phyloP scores from a whole-genome alignment of 2,888 invertebrate species.

The Stenchaetothrips biformis region DNA sequence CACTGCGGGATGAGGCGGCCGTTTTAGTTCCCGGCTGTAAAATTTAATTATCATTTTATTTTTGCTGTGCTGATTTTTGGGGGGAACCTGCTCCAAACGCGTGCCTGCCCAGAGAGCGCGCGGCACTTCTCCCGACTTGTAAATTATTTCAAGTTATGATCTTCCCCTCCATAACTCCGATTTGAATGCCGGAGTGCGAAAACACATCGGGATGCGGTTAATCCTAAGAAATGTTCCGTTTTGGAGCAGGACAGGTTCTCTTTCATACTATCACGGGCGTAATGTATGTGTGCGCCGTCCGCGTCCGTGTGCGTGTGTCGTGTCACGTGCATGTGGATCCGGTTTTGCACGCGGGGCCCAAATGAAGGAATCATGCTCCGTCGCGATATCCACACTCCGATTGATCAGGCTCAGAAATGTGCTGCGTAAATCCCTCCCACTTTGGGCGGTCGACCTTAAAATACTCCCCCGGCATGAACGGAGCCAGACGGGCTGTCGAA shows the following conservation, averaged over 20 bases:
- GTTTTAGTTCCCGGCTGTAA: no score
- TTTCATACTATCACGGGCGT: constrained; percentile 21
- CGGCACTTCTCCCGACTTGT: background rate
- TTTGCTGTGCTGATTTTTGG: no score
- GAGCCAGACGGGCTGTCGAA: constrained; percentile 5
- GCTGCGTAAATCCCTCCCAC: constrained; percentile 14
- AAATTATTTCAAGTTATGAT: constrained; percentile 20
- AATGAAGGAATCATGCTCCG: constrained; percentile 21
- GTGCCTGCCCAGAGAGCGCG: no score
- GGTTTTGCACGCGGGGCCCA: constrained; percentile 4
- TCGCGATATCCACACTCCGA: constrained; percentile 11
- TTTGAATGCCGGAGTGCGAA: constrained; percentile 11
- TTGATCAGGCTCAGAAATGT: constrained; percentile 16
- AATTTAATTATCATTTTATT: no score
- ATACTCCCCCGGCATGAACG: background rate
- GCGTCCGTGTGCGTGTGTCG: background rate
- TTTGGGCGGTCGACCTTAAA: background rate
- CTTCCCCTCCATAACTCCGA: background rate
- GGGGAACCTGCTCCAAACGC: no score
- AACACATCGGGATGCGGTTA: constrained; percentile 8
- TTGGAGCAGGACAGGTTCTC: constrained; percentile 16
- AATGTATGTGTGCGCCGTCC: constrained; percentile 16
- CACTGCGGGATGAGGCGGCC: no score
- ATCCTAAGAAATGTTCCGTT: constrained; percentile 25
- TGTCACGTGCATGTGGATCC: background rate